Evolutionary conservation across 2,113 vertebrate species (phyloP).

Genomic region (Oenanthe oenanthe): DNA sequence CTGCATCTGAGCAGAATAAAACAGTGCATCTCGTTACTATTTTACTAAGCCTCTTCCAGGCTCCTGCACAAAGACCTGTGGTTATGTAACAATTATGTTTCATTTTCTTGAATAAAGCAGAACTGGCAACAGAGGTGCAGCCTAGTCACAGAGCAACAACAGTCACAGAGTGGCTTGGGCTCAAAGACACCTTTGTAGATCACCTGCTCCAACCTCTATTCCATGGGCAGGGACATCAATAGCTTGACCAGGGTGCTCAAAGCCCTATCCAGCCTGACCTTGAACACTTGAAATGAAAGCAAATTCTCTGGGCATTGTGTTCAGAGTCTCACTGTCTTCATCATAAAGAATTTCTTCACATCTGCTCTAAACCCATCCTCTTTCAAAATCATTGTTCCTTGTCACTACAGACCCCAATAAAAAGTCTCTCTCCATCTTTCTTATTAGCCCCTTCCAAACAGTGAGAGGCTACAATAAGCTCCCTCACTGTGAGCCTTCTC

Average conservation of each 20-base stretch:
- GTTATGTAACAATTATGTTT: not conserved
- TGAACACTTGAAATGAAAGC: not conserved
- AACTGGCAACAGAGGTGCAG: not conserved
- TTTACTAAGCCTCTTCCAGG: not conserved
- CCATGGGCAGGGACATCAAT: not conserved
- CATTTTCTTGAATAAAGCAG: not conserved
- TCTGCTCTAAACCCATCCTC: not conserved
- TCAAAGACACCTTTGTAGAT: not conserved
- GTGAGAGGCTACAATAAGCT: not conserved
- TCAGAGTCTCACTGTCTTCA: not conserved
- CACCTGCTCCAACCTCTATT: not conserved
- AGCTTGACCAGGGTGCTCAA: not conserved
- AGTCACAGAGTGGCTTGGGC: not conserved
- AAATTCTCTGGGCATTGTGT: not conserved
- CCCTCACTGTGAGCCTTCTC: not conserved
- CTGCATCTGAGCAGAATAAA: not conserved
- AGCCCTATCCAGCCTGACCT: not conserved
- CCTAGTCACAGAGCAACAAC: not conserved
- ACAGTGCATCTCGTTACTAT: not conserved
- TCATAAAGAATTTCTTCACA: not conserved
- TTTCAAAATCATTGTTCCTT: not conserved
- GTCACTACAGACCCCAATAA: not conserved
- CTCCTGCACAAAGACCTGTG: not conserved
- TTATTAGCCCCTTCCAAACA: not conserved
- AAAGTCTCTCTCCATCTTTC: not conserved